Percentiles rank a stretch among this genome's conserved stretches.
These are phyloP conservation scores for Sinocyclocheilus anshuiensis DNA, from an alignment of 2,113 vertebrate genomes.

Conservation along the genomic window DNA sequence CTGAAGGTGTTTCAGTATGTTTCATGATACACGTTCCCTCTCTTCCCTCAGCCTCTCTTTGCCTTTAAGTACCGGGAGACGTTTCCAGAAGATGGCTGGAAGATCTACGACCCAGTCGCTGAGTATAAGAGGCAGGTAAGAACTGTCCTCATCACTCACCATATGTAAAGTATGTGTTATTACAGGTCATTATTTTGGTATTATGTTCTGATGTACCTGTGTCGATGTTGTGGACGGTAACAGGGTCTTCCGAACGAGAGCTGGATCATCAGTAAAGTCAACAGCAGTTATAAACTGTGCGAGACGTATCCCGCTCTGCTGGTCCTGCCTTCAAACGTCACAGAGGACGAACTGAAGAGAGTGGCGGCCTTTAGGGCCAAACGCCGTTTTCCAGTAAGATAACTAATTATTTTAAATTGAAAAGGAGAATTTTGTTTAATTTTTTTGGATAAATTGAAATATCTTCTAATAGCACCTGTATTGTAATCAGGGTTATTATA, in stretches of 20 bases:
- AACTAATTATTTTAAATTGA: neutral
- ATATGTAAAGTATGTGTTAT: neutral
- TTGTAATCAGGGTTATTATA: no score
- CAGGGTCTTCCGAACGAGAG: slow-evolving; percentile 97
- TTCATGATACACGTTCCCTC: neutral
- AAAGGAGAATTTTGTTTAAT: neutral
- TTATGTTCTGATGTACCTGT: neutral
- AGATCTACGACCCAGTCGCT: slow-evolving; percentile 88
- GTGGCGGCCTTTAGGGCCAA: slow-evolving; percentile 89
- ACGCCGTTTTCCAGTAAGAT: slow-evolving; percentile 89
- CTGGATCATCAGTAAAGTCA: slow-evolving; percentile 93
- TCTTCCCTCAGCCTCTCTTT: slow-evolving; percentile 84
- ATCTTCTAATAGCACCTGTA: no score
- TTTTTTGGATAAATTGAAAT: neutral
- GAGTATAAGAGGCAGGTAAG: slow-evolving; percentile 93
- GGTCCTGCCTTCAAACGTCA: slow-evolving; percentile 89
- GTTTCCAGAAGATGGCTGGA: slow-evolving; percentile 92
- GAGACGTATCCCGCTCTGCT: slow-evolving; percentile 91
- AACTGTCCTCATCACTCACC: no score
- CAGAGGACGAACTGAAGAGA: slow-evolving; percentile 87
- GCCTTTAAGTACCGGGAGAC: slow-evolving; percentile 91
- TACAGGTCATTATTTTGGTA: neutral
- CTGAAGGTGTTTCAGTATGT: neutral
- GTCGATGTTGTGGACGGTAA: neutral
- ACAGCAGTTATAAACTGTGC: slow-evolving; percentile 89